Conservation (phyloP, 2,113 vertebrate species). For the Polyodon spathula region DNA sequence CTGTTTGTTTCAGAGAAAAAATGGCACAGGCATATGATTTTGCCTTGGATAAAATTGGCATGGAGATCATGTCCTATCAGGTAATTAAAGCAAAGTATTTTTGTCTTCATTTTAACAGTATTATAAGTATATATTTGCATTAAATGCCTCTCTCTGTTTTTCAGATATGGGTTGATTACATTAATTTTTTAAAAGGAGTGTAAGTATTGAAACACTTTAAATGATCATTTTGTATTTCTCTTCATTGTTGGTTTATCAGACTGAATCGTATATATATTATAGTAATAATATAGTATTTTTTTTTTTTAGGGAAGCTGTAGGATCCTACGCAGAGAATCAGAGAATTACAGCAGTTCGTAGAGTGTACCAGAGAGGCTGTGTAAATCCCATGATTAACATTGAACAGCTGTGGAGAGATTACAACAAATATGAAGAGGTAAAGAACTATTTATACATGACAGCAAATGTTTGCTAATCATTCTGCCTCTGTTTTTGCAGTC, state of each 20-base stretch:
- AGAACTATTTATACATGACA: neutral
- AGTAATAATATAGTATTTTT: too few relatives aligned
- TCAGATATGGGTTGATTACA: slow-evolving; percentile 99
- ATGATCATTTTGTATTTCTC: neutral
- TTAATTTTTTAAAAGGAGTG: slow-evolving; percentile 99
- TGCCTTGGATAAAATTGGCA: slow-evolving; percentile 98
- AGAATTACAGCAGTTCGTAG: slow-evolving; percentile 94
- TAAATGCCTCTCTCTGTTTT: slow-evolving; percentile 29
- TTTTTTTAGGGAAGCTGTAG: slow-evolving; percentile 80
- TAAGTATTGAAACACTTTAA: slow-evolving; percentile 57
- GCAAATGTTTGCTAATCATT: too few relatives aligned
- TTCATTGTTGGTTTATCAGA: neutral
- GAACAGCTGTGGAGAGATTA: slow-evolving; percentile 98
- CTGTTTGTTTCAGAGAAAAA: slow-evolving; percentile 74
- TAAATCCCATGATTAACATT: slow-evolving; percentile 99
- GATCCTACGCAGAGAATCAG: slow-evolving; percentile 96
- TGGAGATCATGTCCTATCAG: slow-evolving; percentile 99
- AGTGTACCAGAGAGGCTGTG: slow-evolving; percentile 95
- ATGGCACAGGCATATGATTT: slow-evolving; percentile 99
- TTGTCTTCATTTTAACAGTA: neutral
- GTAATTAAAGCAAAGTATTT: slow-evolving; percentile 41
- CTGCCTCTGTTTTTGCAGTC: too few relatives aligned
- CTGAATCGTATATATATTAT: too few relatives aligned
- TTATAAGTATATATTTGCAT: neutral
- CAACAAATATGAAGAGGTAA: slow-evolving; percentile 98